A percentile compares a stretch with the other conserved stretches of the same genome.
Evolutionary conservation across 2,113 vertebrate species (phyloP).

Genomic region (Leucoraja erinaceus): DNA sequence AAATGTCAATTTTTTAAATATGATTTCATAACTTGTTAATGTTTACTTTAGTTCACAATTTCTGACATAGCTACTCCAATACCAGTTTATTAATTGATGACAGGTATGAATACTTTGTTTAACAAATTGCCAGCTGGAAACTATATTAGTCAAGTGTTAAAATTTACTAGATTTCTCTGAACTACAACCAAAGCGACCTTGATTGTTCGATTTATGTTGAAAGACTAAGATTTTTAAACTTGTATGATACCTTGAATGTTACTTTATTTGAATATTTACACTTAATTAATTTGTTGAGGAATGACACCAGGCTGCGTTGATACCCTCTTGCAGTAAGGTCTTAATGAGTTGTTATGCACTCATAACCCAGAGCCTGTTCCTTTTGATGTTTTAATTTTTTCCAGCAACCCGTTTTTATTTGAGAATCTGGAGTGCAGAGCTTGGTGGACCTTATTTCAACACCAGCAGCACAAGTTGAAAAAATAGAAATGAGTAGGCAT

Average conservation of each 20-base stretch:
- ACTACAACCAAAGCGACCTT: not conserved
- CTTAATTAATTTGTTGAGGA: slow-evolving; percentile 21
- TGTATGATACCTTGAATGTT: not conserved
- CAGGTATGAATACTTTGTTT: not conserved
- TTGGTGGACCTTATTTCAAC: not conserved
- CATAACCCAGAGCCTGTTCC: not conserved
- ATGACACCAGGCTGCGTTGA: not conserved
- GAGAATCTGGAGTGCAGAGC: not conserved
- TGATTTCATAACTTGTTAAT: not conserved
- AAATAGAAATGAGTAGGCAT: not conserved
- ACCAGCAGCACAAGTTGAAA: not conserved
- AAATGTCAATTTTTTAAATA: not conserved
- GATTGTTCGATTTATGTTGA: not conserved
- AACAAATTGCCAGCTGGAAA: not conserved
- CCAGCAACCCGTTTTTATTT: not conserved
- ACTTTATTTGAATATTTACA: not conserved
- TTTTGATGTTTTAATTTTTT: not conserved
- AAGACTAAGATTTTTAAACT: not conserved
- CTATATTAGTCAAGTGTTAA: not conserved
- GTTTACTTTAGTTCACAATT: not conserved
- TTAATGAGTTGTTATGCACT: slow-evolving; percentile 17
- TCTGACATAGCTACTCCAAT: not conserved
- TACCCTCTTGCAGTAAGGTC: not conserved
- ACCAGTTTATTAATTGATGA: not conserved
- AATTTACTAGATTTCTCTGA: not conserved